Percentiles rank a stretch among this genome's conserved stretches.
phyloP scores from a whole-genome alignment of 2,113 vertebrate genomes.

The Sisor rabdophorus region DNA sequence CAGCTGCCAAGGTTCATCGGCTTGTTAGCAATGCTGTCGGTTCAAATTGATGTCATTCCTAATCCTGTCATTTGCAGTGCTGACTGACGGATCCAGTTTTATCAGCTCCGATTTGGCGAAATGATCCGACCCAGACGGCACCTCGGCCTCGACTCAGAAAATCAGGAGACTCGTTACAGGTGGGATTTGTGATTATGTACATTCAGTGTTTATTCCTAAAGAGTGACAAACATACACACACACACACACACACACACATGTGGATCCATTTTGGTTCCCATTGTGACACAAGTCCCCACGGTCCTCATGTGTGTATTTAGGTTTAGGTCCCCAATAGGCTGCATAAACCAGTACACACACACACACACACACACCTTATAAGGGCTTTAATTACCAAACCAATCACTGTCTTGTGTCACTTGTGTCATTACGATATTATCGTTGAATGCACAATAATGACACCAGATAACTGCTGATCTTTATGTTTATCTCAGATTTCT shows the following conservation, averaged over 20 bases:
- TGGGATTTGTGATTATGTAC: background rate
- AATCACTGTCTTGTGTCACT: too few species aligned
- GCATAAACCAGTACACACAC: too few species aligned
- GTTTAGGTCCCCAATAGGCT: too few species aligned
- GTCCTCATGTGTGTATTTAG: too few species aligned
- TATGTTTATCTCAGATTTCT: background rate
- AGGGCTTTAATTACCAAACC: too few species aligned
- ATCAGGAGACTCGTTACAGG: background rate
- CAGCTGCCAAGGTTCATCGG: conserved; percentile 41
- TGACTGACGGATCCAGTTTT: conserved; percentile 51
- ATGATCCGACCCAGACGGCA: conserved; percentile 48
- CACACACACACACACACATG: too few species aligned
- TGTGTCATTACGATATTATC: background rate
- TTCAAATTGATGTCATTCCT: conserved; percentile 27
- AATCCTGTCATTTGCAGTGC: conserved; percentile 42
- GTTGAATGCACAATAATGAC: background rate
- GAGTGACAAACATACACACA: background rate
- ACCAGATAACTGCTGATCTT: background rate
- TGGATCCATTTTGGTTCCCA: too few species aligned
- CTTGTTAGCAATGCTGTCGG: conserved; percentile 41
- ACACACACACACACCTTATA: too few species aligned
- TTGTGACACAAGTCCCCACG: too few species aligned
- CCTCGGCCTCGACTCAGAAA: conserved; percentile 24
- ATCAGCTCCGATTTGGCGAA: conserved; percentile 26
- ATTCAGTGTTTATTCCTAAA: background rate